Percentiles rank a stretch among this genome's conserved stretches.
phyloP scores from a whole-genome alignment of 2,888 invertebrate species.

The Ormia ochracea region DNA sequence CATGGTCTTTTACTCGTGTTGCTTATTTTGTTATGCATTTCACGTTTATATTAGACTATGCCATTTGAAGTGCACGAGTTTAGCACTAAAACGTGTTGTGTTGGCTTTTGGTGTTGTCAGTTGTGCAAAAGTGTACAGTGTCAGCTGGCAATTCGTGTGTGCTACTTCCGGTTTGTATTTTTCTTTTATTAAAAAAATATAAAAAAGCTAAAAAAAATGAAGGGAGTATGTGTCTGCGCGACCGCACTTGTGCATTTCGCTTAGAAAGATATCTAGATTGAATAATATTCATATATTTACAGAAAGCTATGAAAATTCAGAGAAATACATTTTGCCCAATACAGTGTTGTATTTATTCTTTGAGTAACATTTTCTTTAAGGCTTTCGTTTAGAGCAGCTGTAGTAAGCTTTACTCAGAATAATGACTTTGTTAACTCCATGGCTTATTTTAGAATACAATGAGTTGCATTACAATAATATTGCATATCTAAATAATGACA shows the following conservation, averaged over 20 bases:
- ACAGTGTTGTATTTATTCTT: too few species aligned
- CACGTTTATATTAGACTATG: not conserved
- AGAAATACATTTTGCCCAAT: too few species aligned
- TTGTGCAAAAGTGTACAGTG: not conserved
- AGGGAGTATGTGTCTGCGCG: not conserved
- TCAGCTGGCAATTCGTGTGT: conserved; percentile 42
- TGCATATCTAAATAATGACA: too few species aligned
- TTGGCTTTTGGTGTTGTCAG: conserved; percentile 26
- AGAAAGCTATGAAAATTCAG: not conserved
- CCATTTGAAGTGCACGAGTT: not conserved
- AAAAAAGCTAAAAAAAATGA: conserved; percentile 20
- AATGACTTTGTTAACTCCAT: too few species aligned
- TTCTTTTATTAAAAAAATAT: not conserved
- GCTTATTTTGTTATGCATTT: not conserved
- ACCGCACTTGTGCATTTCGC: not conserved
- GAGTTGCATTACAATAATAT: too few species aligned
- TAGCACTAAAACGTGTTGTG: conserved; percentile 39
- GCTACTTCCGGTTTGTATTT: conserved; percentile 25
- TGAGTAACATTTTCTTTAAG: too few species aligned
- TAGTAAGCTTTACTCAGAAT: too few species aligned
- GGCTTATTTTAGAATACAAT: too few species aligned
- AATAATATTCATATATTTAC: not conserved
- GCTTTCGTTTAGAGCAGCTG: too few species aligned
- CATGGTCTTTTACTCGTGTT: not conserved
- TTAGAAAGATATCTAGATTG: not conserved